Evolutionary conservation across 35 echinoderm and acorn worm genomes (phyloP).

Genomic region (Amphiura filiformis): DNA sequence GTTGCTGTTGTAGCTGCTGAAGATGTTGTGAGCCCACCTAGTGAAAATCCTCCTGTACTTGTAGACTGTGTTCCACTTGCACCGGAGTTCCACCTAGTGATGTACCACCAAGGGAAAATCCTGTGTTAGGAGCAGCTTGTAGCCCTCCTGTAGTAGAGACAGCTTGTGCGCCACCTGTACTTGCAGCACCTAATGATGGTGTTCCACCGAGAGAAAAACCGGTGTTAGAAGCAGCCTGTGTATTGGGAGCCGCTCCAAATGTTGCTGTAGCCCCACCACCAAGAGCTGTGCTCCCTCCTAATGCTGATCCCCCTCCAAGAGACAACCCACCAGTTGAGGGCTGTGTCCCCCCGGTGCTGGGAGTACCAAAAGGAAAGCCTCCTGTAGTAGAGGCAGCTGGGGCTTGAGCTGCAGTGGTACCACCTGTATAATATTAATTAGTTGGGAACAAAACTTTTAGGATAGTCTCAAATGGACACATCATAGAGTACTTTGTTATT

Average conservation of each 20-base stretch:
- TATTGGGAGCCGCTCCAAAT: not conserved
- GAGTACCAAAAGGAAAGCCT: not conserved
- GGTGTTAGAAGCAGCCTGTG: not conserved
- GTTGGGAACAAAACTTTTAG: no score
- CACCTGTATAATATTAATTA: no score
- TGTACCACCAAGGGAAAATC: not conserved
- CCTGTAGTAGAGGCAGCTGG: not conserved
- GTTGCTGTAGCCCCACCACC: not conserved
- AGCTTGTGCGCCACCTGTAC: not conserved
- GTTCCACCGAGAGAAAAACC: not conserved
- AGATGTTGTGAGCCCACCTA: not conserved
- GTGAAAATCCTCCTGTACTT: not conserved
- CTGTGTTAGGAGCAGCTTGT: not conserved
- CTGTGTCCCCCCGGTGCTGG: not conserved
- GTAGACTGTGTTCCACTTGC: no score
- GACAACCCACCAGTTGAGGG: conserved; percentile 7
- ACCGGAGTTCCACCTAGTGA: not conserved
- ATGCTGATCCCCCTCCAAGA: not conserved
- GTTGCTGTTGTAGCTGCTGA: conserved; percentile 30
- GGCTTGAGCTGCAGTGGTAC: no score
- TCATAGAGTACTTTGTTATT: no score
- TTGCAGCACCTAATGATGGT: not conserved
- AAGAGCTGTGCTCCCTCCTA: not conserved
- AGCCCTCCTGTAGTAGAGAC: not conserved
- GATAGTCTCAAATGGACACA: no score